Conservation (phyloP, 2,888 invertebrate genomes). For the Scaeva pyrastri region DNA sequence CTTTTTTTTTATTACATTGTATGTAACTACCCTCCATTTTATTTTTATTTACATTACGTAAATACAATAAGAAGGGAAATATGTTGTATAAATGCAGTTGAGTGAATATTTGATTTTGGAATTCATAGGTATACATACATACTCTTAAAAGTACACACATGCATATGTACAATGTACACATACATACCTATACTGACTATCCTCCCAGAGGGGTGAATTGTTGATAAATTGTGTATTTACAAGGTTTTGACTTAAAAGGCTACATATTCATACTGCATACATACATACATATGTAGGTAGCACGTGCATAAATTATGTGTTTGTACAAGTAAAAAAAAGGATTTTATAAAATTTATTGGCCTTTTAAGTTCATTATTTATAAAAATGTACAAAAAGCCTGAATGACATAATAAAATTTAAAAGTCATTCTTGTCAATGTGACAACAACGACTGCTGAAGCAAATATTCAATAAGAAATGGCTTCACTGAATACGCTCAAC, state of each 20-base stretch:
- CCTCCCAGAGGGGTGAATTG: slow-evolving; percentile 7
- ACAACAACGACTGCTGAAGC: too few relatives aligned
- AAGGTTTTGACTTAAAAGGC: neutral
- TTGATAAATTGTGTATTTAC: slow-evolving; percentile 14
- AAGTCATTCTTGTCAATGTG: too few relatives aligned
- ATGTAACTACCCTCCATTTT: slow-evolving; percentile 20
- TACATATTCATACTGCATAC: slow-evolving; percentile 3
- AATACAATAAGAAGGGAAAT: slow-evolving; percentile 33
- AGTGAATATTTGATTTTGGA: neutral
- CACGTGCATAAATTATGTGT: too few relatives aligned
- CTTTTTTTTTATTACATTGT: slow-evolving; percentile 24
- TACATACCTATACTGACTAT: neutral
- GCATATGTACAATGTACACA: neutral
- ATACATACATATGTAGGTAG: neutral
- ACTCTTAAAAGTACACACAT: too few relatives aligned
- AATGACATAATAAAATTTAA: too few relatives aligned
- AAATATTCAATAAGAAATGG: too few relatives aligned
- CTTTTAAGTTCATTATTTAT: neutral
- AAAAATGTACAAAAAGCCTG: too few relatives aligned
- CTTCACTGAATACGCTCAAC: too few relatives aligned
- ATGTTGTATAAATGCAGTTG: slow-evolving; percentile 23
- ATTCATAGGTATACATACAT: neutral
- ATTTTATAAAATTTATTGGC: neutral
- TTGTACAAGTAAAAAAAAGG: too few relatives aligned
- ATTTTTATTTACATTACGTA: slow-evolving; percentile 66